phyloP scores from a whole-genome alignment of 2,888 invertebrate species.

The Rhorus exstirpatorius region DNA sequence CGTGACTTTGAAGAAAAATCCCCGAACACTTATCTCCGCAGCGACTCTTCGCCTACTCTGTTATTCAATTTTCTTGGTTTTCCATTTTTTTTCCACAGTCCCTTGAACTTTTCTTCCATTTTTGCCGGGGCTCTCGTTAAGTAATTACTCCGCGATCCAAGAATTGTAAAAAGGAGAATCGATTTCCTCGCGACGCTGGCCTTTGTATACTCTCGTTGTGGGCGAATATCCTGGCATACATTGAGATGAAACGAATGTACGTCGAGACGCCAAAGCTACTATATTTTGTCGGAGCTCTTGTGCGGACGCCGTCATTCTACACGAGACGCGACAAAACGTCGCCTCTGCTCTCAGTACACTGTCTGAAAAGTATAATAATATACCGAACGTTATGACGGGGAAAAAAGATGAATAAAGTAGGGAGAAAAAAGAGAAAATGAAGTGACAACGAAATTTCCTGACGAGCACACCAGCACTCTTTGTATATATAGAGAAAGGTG shows the following conservation, averaged over 20 bases:
- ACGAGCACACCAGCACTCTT: not conserved
- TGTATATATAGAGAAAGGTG: too few relatives aligned
- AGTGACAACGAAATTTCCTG: not conserved
- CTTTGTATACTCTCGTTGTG: conserved; percentile 7
- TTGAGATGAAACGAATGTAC: conserved; percentile 60
- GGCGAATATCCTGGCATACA: conserved; percentile 35
- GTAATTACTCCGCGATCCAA: conserved; percentile 54
- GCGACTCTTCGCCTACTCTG: conserved; percentile 6
- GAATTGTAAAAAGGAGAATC: conserved; percentile 51
- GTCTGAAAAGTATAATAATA: conserved; percentile 43
- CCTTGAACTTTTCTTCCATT: conserved; percentile 25
- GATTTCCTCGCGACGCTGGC: conserved; percentile 36
- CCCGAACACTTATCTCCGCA: not conserved
- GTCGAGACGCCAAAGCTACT: conserved; percentile 57
- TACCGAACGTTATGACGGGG: conserved; percentile 11
- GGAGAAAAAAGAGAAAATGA: conserved; percentile 4
- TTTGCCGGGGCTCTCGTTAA: conserved; percentile 54
- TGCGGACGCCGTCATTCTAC: conserved; percentile 55
- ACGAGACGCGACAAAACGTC: conserved; percentile 63
- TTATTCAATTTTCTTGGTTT: not conserved
- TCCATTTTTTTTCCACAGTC: conserved; percentile 21
- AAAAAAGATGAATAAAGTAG: not conserved
- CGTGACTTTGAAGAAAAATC: conserved; percentile 9
- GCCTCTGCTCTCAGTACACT: conserved; percentile 47
- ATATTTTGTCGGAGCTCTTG: conserved; percentile 47